phyloP scores from a whole-genome alignment of 1,140 invertebrate genomes.

The Drosophila ohnishii region DNA sequence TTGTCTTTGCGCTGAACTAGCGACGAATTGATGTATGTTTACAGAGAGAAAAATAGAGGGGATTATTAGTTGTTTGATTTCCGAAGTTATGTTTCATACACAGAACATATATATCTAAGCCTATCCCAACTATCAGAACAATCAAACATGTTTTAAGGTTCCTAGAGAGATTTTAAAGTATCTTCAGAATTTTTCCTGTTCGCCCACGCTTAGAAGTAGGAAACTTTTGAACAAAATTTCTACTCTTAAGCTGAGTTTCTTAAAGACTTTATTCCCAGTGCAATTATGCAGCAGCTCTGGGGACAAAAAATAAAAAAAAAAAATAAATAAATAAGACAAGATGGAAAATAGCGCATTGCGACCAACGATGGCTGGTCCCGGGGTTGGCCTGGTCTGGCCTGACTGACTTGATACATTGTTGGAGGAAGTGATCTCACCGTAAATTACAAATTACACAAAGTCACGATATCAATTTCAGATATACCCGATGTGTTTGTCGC shows the following conservation, averaged over 20 bases:
- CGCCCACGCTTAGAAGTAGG: no score
- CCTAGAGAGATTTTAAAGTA: neutral
- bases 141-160: neutral
- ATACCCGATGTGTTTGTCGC: constrained; percentile 60
- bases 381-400: constrained; percentile 18
- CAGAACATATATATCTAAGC: neutral
- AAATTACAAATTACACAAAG: constrained; percentile 82
- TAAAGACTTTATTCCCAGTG: constrained; percentile 14
- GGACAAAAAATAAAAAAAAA: constrained; percentile 31
- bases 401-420: constrained; percentile 62
- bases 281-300: constrained; percentile 33
- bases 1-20: constrained; percentile 32
- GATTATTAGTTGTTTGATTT: neutral
- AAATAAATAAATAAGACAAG: constrained; percentile 13
- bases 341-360: constrained; percentile 52
- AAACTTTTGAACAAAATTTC: no score
- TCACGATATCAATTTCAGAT: constrained; percentile 82
- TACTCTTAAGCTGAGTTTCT: neutral
- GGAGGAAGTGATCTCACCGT: constrained; percentile 81
- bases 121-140: neutral
- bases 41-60: neutral
- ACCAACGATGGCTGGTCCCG: constrained; percentile 30
- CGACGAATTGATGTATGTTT: constrained; percentile 68
- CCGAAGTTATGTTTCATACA: no score
- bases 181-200: neutral